Percentiles rank a stretch among this genome's conserved stretches.
phyloP scores from a whole-genome alignment of 2,888 invertebrate species.

The Atrina japonica region DNA sequence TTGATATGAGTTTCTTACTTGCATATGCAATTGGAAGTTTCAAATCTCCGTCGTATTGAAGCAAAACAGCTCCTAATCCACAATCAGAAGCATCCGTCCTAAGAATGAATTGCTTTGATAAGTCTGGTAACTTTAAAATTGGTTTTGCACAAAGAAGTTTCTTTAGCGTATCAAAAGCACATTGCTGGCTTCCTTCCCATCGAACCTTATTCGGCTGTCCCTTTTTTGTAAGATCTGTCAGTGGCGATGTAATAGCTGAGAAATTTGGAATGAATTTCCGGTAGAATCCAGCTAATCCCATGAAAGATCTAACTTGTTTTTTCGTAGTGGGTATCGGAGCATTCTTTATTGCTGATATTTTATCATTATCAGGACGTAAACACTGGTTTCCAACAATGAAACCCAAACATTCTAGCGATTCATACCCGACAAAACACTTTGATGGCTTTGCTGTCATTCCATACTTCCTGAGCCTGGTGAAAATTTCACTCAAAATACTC shows the following conservation, averaged over 20 bases:
- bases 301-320: slow-evolving; percentile 41
- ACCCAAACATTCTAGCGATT: slow-evolving; percentile 33
- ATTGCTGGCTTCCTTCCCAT: slow-evolving; percentile 47
- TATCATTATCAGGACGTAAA: slow-evolving; percentile 29
- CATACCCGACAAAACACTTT: slow-evolving; percentile 34
- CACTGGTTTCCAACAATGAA: slow-evolving; percentile 18
- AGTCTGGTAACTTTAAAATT: slow-evolving; percentile 54
- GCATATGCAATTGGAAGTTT: slow-evolving; percentile 63
- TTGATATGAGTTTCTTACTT: slow-evolving; percentile 52
- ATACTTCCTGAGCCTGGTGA: slow-evolving; percentile 32
- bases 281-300: slow-evolving; percentile 48
- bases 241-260: slow-evolving; percentile 42
- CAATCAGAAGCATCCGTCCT: slow-evolving; percentile 58
- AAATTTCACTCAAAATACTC: too few relatives aligned
- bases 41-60: slow-evolving; percentile 43
- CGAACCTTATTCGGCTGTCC: slow-evolving; percentile 40
- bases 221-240: slow-evolving; percentile 53
- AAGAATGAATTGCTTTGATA: slow-evolving; percentile 48
- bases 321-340: slow-evolving; percentile 40
- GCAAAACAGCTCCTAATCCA: slow-evolving; percentile 60
- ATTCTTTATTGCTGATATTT: slow-evolving; percentile 31
- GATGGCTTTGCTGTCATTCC: slow-evolving; percentile 46
- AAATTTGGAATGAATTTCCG: too few relatives aligned
- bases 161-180: slow-evolving; percentile 45
- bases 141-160: slow-evolving; percentile 37